phyloP scores from a whole-genome alignment of 2,888 invertebrate species.

The Alcis repandata region DNA sequence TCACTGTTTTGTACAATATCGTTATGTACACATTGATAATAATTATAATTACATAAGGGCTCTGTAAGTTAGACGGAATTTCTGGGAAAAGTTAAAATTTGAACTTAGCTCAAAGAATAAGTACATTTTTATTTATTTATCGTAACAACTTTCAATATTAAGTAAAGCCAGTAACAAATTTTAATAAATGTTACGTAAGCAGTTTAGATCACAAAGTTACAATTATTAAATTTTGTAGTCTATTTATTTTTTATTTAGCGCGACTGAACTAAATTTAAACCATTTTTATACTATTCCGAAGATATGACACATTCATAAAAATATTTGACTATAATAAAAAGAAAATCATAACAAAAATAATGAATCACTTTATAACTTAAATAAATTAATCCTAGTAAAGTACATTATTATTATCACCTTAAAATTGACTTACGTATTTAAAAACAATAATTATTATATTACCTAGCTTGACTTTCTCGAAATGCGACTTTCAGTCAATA shows the following conservation, averaged over 20 bases:
- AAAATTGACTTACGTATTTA: slow-evolving; percentile 43
- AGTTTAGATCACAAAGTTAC: not conserved
- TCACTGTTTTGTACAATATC: slow-evolving; percentile 48
- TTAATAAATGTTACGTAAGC: not conserved
- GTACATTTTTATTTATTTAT: not conserved
- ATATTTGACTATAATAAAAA: slow-evolving; percentile 16
- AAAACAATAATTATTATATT: slow-evolving; percentile 28
- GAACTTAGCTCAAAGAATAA: not conserved
- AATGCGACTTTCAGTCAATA: slow-evolving; percentile 38
- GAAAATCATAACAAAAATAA: slow-evolving; percentile 43
- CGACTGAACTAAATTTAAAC: not conserved
- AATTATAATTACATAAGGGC: slow-evolving; percentile 39
- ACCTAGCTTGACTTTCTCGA: slow-evolving; percentile 19
- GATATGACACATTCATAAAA: slow-evolving; percentile 13
- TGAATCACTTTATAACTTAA: slow-evolving; percentile 49
- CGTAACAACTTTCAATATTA: no score
- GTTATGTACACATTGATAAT: slow-evolving; percentile 41
- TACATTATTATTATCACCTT: slow-evolving; percentile 47
- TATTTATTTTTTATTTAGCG: not conserved
- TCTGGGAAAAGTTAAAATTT: not conserved
- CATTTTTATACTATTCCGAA: not conserved
- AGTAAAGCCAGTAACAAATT: not conserved
- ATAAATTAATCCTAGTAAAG: slow-evolving; percentile 55
- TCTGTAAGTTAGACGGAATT: slow-evolving; percentile 31
- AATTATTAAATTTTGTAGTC: not conserved